Conservation (phyloP, 2,797 vertebrate genomes). For the Haliaeetus vocifer region DNA sequence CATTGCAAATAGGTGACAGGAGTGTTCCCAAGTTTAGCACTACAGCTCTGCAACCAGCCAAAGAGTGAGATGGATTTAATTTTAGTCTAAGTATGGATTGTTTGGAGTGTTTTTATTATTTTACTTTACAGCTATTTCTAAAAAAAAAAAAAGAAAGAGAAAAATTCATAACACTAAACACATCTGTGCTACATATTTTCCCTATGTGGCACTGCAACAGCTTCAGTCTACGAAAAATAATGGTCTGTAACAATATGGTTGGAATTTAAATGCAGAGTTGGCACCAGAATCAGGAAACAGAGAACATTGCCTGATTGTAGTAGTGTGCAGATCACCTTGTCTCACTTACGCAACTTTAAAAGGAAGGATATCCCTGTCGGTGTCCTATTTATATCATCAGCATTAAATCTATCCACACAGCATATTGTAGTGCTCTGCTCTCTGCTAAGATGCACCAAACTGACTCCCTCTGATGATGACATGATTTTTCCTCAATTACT, state of each 20-base stretch:
- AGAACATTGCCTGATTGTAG: background rate
- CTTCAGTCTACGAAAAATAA: conserved; percentile 35
- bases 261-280: conserved; percentile 26
- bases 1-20: conserved; percentile 7
- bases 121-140: conserved; percentile 29
- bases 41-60: background rate
- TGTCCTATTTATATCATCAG: background rate
- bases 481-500: background rate
- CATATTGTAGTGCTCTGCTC: background rate
- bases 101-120: conserved; percentile 30
- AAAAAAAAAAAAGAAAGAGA: background rate
- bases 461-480: background rate
- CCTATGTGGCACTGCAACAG: conserved; percentile 28
- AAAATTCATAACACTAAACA: conserved; percentile 1
- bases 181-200: conserved; percentile 59
- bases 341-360: background rate
- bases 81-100: background rate
- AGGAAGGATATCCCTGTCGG: background rate
- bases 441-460: background rate
- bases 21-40: background rate
- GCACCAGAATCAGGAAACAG: background rate
- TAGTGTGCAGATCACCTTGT: background rate
- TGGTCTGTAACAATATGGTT: conserved; percentile 37
- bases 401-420: background rate
- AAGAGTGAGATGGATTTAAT: conserved; percentile 26